Evolutionary conservation across 2,113 vertebrate species (phyloP).

Genomic region (Mustela nigripes): DNA sequence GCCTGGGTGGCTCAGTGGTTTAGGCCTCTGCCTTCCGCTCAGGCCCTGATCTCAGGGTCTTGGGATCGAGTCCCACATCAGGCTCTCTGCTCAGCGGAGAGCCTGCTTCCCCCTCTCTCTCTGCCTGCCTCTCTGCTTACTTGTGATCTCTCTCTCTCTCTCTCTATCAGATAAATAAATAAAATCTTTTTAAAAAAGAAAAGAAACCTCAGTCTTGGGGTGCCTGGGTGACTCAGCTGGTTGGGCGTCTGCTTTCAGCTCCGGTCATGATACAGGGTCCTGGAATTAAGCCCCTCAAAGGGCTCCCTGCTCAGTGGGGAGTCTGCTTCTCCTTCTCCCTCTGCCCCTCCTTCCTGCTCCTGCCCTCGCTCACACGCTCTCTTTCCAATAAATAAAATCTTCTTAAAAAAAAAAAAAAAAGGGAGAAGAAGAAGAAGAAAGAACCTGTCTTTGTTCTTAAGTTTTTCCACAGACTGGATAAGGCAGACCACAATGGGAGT

Average conservation of each 20-base stretch:
- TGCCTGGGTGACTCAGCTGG: background rate
- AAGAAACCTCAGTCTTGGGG: background rate
- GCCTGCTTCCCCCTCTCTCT: background rate
- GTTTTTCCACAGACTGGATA: background rate
- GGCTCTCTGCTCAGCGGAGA: background rate
- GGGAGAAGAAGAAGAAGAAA: background rate
- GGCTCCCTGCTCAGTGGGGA: background rate
- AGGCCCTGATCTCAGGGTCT: background rate
- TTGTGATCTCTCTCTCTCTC: too few species aligned
- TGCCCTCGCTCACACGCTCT: accelerated
- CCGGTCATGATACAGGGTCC: background rate
- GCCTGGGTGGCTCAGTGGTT: background rate
- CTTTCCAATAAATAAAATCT: background rate
- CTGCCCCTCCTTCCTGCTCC: background rate
- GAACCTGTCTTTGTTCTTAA: background rate
- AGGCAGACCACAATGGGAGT: background rate
- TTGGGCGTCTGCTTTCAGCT: background rate
- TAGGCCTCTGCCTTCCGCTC: background rate
- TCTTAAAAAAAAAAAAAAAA: background rate
- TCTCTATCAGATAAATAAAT: too few species aligned
- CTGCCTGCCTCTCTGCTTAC: background rate
- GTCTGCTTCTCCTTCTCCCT: background rate
- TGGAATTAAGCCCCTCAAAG: background rate
- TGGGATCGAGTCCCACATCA: background rate
- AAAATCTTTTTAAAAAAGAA: too few species aligned